These are phyloP conservation scores for Microcebus tavaratra DNA, from an alignment of 2,113 vertebrate genomes.

Conservation along the genomic window DNA sequence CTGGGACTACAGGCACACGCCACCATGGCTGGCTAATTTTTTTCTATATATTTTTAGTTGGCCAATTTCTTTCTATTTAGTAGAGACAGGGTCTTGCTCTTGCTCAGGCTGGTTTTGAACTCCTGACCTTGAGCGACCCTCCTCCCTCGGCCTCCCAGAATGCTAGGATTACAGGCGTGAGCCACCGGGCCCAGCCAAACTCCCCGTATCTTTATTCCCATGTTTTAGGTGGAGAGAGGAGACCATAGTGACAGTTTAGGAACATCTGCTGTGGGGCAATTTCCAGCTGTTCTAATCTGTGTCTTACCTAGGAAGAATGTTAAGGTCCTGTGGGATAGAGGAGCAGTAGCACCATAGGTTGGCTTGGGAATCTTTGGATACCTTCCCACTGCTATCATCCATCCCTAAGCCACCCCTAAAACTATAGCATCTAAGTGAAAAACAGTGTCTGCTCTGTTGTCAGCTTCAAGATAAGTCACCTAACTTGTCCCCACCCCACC, in stretches of 20 bases:
- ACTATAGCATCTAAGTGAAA: conserved; percentile 2
- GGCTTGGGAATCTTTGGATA: not conserved
- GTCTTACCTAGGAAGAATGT: not conserved
- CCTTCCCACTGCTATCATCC: not conserved
- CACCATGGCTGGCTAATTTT: too few relatives aligned
- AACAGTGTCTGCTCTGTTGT: not conserved
- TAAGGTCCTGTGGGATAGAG: not conserved
- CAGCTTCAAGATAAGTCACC: not conserved
- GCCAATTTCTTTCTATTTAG: too few relatives aligned
- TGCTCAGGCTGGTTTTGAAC: too few relatives aligned
- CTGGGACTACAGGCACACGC: too few relatives aligned
- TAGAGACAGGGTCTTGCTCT: too few relatives aligned
- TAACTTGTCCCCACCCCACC: not conserved
- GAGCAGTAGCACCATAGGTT: not conserved
- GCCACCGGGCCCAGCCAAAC: not conserved
- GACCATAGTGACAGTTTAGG: not conserved
- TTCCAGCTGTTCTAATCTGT: conserved; percentile 27
- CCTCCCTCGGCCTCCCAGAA: too few relatives aligned
- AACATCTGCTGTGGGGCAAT: not conserved
- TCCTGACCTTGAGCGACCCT: too few relatives aligned
- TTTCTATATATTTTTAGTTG: too few relatives aligned
- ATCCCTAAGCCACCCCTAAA: not conserved
- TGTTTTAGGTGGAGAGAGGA: conserved; percentile 5
- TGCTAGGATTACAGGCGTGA: too few relatives aligned
- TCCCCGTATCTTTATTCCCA: not conserved